phyloP scores from a whole-genome alignment of 2,797 vertebrate species.

The Bradypus variegatus region DNA sequence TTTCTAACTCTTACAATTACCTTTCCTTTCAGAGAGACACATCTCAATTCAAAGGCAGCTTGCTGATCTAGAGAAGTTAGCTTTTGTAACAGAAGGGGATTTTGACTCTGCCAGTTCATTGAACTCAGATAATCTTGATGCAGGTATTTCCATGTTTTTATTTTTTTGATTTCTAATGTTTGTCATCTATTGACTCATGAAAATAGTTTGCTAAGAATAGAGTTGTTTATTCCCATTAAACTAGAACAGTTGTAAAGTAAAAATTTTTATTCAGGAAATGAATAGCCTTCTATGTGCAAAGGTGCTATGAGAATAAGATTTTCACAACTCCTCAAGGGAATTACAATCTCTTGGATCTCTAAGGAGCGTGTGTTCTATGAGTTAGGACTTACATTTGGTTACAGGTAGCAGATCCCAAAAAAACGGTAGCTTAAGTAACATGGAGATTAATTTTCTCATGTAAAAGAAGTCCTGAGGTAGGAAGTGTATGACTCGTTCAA shows the following conservation, averaged over 20 bases:
- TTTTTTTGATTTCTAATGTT: not conserved
- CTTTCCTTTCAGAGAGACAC: constrained; percentile 82
- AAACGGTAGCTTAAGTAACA: not conserved
- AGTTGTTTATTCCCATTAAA: not conserved
- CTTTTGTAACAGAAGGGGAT: constrained; percentile 80
- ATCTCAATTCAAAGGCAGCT: constrained; percentile 90
- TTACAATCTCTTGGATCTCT: not conserved
- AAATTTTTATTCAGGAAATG: not conserved
- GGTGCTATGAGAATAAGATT: not conserved
- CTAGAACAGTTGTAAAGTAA: not conserved
- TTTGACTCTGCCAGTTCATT: constrained; percentile 51
- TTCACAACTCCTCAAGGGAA: not conserved
- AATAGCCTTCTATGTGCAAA: not conserved
- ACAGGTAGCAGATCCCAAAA: not conserved
- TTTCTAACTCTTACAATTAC: constrained; percentile 47
- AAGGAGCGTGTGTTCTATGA: not conserved
- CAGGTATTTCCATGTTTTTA: constrained; percentile 49
- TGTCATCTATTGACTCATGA: not conserved
- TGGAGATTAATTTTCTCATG: not conserved
- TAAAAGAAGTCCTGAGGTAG: not conserved
- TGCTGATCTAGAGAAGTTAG: constrained; percentile 87
- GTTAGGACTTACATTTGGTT: not conserved
- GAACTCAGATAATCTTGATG: constrained; percentile 54
- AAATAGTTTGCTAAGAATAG: constrained; percentile 16
- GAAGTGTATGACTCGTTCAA: not conserved